Percentiles rank a stretch among this genome's conserved stretches.
phyloP scores from a whole-genome alignment of 2,113 vertebrate genomes.

The Cryptotis parvus region DNA sequence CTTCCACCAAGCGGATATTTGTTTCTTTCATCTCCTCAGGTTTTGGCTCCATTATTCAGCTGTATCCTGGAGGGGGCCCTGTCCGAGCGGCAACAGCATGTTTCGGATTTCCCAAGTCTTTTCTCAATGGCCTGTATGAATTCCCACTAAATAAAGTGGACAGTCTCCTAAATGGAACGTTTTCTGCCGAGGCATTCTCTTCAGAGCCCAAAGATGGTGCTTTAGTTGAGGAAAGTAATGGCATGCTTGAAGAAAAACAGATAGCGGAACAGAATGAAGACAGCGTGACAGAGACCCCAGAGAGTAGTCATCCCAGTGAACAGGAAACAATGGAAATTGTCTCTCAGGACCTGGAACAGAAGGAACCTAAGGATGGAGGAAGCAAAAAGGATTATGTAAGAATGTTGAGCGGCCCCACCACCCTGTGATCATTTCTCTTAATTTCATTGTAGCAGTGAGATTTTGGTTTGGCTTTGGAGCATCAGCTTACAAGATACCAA shows the following conservation, averaged over 20 bases:
- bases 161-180: conserved; percentile 92
- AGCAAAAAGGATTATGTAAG: conserved; percentile 86
- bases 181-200: conserved; percentile 85
- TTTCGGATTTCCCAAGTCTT: conserved; percentile 95
- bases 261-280: conserved; percentile 76
- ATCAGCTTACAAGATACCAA: not conserved
- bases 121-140: conserved; percentile 92
- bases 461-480: conserved; percentile 34
- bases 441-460: not conserved
- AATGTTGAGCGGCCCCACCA: not conserved
- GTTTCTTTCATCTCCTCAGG: conserved; percentile 85
- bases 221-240: conserved; percentile 78
- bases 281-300: conserved; percentile 68
- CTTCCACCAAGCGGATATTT: not conserved
- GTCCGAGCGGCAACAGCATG: conserved; percentile 93
- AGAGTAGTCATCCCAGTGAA: conserved; percentile 77
- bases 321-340: conserved; percentile 80
- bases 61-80: conserved; percentile 95
- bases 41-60: conserved; percentile 95
- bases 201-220: conserved; percentile 86
- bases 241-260: conserved; percentile 79
- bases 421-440: not conserved
- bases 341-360: conserved; percentile 75
- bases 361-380: conserved; percentile 86
- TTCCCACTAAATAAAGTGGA: conserved; percentile 96